Evolutionary conservation across 2,888 invertebrate genomes (phyloP).

Genomic region (Rosalia funebris): DNA sequence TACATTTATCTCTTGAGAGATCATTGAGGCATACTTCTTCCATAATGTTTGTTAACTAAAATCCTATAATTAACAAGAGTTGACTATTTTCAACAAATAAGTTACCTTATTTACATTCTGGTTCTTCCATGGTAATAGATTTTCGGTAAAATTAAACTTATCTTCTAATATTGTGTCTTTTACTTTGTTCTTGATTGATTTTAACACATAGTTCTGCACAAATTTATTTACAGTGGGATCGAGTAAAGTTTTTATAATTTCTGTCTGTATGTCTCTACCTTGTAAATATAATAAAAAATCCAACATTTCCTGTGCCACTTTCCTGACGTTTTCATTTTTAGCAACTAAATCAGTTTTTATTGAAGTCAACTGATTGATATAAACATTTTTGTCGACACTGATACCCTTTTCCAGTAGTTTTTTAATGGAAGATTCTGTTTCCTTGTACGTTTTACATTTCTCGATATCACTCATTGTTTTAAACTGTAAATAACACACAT

Average conservation of each 20-base stretch:
- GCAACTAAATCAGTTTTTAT: conserved; percentile 24
- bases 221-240: conserved; percentile 17
- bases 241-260: conserved; percentile 25
- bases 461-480: conserved; percentile 22
- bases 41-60: conserved; percentile 37
- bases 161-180: conserved; percentile 12
- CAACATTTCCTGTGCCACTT: conserved; percentile 25
- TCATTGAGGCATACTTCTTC: conserved; percentile 35
- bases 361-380: conserved; percentile 22
- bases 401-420: conserved; percentile 21
- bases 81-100: not conserved
- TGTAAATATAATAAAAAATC: conserved; percentile 22
- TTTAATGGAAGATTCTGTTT: conserved; percentile 22
- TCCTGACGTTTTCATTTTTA: conserved; percentile 22
- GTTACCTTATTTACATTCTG: conserved; percentile 25
- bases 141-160: conserved; percentile 23
- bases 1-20: conserved; percentile 32
- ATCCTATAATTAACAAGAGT: conserved; percentile 8
- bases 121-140: conserved; percentile 28
- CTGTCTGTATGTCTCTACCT: conserved; percentile 16
- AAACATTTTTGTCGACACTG: conserved; percentile 17
- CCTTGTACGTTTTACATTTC: conserved; percentile 27
- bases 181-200: conserved; percentile 22
- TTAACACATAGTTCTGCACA: conserved; percentile 14
- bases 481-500: conserved; percentile 6